Evolutionary conservation across 2,888 invertebrate species (phyloP), one percentile per base, ranked within the genome.

Genomic region (Selenia dentaria): DNA sequence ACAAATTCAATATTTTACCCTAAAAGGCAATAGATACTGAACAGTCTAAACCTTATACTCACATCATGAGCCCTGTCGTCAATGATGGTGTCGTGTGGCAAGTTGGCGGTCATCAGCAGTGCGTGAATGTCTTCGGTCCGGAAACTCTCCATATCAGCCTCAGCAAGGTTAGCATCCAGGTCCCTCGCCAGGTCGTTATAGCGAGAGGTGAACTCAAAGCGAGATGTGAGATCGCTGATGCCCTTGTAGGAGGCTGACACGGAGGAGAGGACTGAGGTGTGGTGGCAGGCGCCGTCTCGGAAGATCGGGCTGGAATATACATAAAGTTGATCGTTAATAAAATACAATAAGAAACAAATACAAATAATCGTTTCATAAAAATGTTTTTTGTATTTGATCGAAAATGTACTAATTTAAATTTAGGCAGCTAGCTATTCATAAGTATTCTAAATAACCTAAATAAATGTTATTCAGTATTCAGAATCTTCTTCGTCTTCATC

Each of bases 131-230:
- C 97, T 84, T 97, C 96, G 12, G 97, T 96, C 61, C 95, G 94
- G 86, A 97, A 97, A 80, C 96, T 96, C 83, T 98, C 97, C 95
- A 98, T 98, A 84, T 98, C 98, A 44, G 97, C 97, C 85, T 98
- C 97, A 27, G 98, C 98, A 69, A 98, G 92, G 83, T 97, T 97
- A 52, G 97, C 97, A 86, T 98, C 97, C 85, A 97, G 92, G 80
- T 97, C 96, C 76, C 96, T 93, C 25, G 97, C 94, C 71, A 97
- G 90, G 74, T 96, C 96, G 83, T 97, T 96, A 81, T 97, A 96
- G 70, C 96, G 95, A 28, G 93, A 92, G 6, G 87, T 86, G 72
- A 86, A 90, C 60, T 90, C 90, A 71, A 90, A 88, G 42, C 86
- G 81, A 25, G 91, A 88, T 28, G 89, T 79, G 54, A 93, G 82